Evolutionary conservation across 2,113 vertebrate genomes (phyloP).

Genomic region (Scomber japonicus): DNA sequence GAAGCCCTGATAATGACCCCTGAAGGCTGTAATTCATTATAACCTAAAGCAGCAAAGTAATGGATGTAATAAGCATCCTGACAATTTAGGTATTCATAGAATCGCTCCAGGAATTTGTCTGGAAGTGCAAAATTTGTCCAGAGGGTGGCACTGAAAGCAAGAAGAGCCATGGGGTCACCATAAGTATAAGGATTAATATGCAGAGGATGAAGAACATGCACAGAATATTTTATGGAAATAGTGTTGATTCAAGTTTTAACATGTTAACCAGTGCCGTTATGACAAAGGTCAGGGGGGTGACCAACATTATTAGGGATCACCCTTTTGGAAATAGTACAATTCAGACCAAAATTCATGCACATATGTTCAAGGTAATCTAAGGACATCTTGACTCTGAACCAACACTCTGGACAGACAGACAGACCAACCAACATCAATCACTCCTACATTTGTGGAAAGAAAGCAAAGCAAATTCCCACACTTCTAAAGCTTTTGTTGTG

Average conservation of each 20-base stretch:
- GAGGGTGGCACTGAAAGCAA: conserved; percentile 41
- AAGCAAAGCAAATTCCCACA: neutral
- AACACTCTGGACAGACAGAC: neutral
- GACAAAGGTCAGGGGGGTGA: neutral
- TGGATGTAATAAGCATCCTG: neutral
- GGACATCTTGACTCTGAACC: neutral
- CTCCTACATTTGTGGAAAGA: neutral
- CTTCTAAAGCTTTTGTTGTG: neutral
- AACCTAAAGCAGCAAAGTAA: neutral
- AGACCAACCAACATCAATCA: neutral
- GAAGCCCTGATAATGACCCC: neutral
- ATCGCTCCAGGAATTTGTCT: neutral
- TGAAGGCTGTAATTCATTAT: neutral
- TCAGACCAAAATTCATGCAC: too few species aligned
- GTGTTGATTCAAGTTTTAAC: too few species aligned
- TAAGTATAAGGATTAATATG: neutral
- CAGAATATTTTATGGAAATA: neutral
- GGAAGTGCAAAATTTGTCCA: neutral
- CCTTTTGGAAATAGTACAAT: too few species aligned
- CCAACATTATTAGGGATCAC: neutral
- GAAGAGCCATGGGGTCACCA: neutral
- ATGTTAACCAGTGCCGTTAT: too few species aligned
- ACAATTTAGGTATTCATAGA: neutral
- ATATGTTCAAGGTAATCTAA: neutral
- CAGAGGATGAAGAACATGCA: too few species aligned